Evolutionary conservation across 2,113 vertebrate species (phyloP).

Genomic region (Cinclus cinclus): DNA sequence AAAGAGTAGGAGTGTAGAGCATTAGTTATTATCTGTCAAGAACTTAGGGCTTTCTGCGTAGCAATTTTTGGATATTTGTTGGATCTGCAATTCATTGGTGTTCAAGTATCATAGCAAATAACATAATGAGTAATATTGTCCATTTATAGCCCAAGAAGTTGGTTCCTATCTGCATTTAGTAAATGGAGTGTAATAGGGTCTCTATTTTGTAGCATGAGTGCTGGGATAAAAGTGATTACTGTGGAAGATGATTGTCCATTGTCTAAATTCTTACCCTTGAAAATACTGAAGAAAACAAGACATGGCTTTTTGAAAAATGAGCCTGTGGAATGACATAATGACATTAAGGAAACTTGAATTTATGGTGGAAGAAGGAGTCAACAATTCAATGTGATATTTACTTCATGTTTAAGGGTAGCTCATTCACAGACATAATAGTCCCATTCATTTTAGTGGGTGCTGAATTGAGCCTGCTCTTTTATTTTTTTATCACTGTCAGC

Average conservation of each 20-base stretch:
- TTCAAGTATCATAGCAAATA: neutral
- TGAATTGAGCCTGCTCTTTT: neutral
- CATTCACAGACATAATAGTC: neutral
- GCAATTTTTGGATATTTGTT: neutral
- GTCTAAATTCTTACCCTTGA: neutral
- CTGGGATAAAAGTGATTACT: neutral
- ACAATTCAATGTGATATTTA: rapidly evolving
- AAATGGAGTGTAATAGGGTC: neutral
- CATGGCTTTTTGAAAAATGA: neutral
- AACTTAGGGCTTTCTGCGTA: neutral
- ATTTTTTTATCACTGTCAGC: neutral
- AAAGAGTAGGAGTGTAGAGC: neutral
- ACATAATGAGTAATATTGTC: neutral
- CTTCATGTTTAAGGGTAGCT: neutral
- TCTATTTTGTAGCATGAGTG: neutral
- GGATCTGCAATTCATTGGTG: neutral
- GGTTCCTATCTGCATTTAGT: neutral
- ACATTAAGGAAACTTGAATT: neutral
- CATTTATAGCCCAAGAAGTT: neutral
- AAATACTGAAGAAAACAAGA: neutral
- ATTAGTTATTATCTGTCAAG: neutral
- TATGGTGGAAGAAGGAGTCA: neutral
- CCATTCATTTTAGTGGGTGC: neutral
- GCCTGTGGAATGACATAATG: neutral
- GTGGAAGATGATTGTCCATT: neutral